Evolutionary conservation across 2,797 vertebrate genomes (phyloP).

Genomic region (Onychomys leucogaster): DNA sequence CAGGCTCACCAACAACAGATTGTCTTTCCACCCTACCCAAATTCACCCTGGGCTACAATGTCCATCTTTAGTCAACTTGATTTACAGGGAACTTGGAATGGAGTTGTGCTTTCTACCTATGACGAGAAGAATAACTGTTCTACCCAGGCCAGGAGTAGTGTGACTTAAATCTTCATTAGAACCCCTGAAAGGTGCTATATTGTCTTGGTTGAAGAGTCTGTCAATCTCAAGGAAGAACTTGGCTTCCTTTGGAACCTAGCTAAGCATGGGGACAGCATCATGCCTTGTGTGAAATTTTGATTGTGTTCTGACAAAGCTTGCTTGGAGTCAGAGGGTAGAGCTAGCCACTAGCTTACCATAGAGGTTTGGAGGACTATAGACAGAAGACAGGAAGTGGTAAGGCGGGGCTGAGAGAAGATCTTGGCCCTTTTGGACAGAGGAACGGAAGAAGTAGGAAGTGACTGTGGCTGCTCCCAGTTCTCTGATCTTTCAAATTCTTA

Average conservation of each 20-base stretch:
- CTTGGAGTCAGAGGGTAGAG: no score
- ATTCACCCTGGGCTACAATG: background rate
- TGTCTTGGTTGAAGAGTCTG: background rate
- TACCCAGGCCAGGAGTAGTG: background rate
- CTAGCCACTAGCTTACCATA: no score
- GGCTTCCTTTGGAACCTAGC: background rate
- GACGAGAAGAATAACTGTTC: background rate
- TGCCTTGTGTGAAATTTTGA: background rate
- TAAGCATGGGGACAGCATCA: background rate
- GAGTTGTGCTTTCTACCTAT: background rate
- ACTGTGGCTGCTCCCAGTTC: no score
- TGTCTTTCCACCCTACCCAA: background rate
- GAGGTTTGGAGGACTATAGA: no score
- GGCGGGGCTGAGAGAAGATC: no score
- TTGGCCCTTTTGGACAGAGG: no score
- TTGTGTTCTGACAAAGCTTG: no score
- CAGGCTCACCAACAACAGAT: background rate
- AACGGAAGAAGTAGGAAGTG: no score
- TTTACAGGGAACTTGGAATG: background rate
- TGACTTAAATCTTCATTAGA: background rate
- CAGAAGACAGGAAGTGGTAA: no score
- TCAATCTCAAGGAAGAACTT: slow-evolving; percentile 17
- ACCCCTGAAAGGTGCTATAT: background rate
- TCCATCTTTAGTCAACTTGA: background rate
- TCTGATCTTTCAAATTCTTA: no score